Percentiles rank a stretch among this genome's conserved stretches.
Evolutionary conservation across 2,113 vertebrate genomes (phyloP).

Genomic region (Dendropsophus ebraccatus): DNA sequence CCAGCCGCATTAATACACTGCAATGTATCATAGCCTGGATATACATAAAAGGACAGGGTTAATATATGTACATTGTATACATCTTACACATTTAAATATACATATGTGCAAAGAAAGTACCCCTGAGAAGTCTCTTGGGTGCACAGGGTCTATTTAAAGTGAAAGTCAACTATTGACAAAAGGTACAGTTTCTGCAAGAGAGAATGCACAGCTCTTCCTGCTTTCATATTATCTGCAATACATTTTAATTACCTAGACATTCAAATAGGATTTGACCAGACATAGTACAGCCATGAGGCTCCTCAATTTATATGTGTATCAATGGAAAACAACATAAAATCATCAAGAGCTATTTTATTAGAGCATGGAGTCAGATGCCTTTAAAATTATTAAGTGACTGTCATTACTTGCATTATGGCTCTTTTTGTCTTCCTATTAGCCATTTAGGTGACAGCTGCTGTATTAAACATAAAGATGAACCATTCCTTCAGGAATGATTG

Average conservation of each 20-base stretch:
- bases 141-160: too few relatives aligned
- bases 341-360: constrained; percentile 64
- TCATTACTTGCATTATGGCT: constrained; percentile 78
- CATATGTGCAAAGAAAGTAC: too few relatives aligned
- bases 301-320: constrained; percentile 72
- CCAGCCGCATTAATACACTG: too few relatives aligned
- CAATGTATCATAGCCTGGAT: too few relatives aligned
- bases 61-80: too few relatives aligned
- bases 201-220: too few relatives aligned
- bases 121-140: too few relatives aligned
- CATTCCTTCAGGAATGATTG: constrained; percentile 83
- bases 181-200: too few relatives aligned
- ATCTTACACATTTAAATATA: too few relatives aligned
- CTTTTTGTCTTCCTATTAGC: constrained; percentile 81
- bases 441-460: constrained; percentile 87
- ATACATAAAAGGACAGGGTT: too few relatives aligned
- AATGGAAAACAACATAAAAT: constrained; percentile 63
- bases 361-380: constrained; percentile 74
- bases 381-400: constrained; percentile 83
- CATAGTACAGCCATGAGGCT: constrained; percentile 67
- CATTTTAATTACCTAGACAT: constrained; percentile 82
- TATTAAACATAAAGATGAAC: constrained; percentile 83
- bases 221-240: constrained; percentile 65
- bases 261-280: constrained; percentile 74
- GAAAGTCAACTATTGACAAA: too few relatives aligned